Evolutionary conservation across 2,113 vertebrate species (phyloP), one percentile per base, ranked within the genome.

Genomic region (Cricetomys ansorgei): DNA sequence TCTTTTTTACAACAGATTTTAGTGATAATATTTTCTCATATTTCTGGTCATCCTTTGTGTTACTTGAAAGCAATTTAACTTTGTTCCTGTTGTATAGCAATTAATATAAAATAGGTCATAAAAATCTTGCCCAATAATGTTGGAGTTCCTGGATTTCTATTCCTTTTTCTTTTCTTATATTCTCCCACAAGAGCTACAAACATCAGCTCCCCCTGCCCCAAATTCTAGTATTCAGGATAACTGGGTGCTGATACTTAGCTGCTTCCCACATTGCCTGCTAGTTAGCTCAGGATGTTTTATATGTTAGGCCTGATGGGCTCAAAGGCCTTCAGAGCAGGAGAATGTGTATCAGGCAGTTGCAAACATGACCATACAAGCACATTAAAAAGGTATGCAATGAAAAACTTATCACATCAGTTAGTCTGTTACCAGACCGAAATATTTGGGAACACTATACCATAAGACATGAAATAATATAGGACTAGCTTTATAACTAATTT

Each of bases 391-490:
- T 73, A 23, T 12, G 83, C 73, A 93, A 50, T 97, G 48, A 90
- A 92, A 86, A 62, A 91, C 64, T 17, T 93, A 57, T 64, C 43
- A 75, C 23, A 40, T 88, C 8, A n/a, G n/a, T n/a, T 7, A 76
- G 80, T 88, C 23, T 92, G 17, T 90, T 96, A 89, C 45, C 73
- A 45, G 65, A 91, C 65, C 29, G 91, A 95, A 95, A 85, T 94
- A 85, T 79, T 94, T 95, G 3, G 88, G 65, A 90, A 45, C 15
- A 72, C 67, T 85, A 48, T 96, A n/a, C 90, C 17, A 92, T 85
- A 76, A 92, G 91, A 90, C 89, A 89, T 83, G 13, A 90, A 90
- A 75, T 91, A 80, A 96, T 90, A 83, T 12, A 88, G 23, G 94
- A 85, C 15, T 67, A 77, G 87, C 27, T 57, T 90, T 88, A 84